These are phyloP conservation scores for Andrena haemorrhoa DNA, from an alignment of 2,888 invertebrate genomes.

Conservation along the genomic window DNA sequence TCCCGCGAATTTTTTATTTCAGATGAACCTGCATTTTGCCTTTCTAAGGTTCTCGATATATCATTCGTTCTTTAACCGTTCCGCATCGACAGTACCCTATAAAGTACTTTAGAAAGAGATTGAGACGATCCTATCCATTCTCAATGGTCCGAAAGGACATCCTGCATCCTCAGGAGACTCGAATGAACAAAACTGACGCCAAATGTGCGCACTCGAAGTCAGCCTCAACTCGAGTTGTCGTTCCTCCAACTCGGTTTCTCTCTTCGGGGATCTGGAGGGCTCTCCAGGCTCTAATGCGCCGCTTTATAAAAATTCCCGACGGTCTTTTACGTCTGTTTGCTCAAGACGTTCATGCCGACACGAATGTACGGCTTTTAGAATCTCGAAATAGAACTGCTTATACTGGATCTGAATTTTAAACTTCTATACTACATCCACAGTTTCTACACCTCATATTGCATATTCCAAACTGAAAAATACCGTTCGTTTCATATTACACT, in stretches of 20 bases:
- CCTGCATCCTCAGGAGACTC: too few relatives aligned
- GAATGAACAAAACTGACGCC: constrained; percentile 1
- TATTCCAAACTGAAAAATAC: too few relatives aligned
- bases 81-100: too few relatives aligned
- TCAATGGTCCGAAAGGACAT: neutral
- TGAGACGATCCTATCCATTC: neutral
- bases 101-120: neutral
- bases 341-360: constrained; percentile 16
- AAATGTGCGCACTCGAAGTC: constrained; percentile 1
- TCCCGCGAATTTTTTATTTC: too few relatives aligned
- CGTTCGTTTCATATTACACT: too few relatives aligned
- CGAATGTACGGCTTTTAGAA: constrained; percentile 1
- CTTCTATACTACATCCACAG: too few relatives aligned
- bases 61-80: too few relatives aligned
- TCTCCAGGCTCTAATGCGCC: constrained; percentile 9
- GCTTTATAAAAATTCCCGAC: constrained; percentile 30
- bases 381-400: neutral
- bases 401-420: too few relatives aligned
- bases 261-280: constrained; percentile 25
- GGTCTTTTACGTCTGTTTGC: constrained; percentile 17
- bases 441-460: too few relatives aligned
- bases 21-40: too few relatives aligned
- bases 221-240: constrained; percentile 10
- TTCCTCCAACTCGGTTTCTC: constrained; percentile 33
- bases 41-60: too few relatives aligned